Percentiles rank a stretch among this genome's conserved stretches.
Conservation (phyloP, 2,113 vertebrate genomes). For the Aviceda subcristata region DNA sequence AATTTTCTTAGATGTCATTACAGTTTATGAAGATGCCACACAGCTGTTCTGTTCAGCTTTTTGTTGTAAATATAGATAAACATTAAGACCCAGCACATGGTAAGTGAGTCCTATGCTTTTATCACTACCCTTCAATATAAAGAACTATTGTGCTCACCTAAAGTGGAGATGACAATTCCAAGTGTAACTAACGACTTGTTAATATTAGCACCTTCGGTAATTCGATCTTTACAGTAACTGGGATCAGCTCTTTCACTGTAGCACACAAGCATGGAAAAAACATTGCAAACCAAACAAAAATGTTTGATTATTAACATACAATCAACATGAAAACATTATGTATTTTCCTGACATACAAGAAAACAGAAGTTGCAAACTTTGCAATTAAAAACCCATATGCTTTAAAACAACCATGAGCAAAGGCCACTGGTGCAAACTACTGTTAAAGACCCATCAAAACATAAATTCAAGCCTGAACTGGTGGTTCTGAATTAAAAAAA, state of each 20-base stretch:
- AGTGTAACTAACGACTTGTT: constrained; percentile 97
- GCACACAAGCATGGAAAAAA: background rate
- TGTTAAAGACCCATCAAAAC: background rate
- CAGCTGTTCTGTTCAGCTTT: background rate
- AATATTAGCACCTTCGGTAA: constrained; percentile 96
- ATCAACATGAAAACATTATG: background rate
- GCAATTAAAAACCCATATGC: background rate
- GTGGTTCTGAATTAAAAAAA: background rate
- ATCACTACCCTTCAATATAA: background rate
- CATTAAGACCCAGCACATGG: background rate
- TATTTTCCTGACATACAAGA: background rate
- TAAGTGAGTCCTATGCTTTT: background rate
- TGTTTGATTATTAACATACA: background rate
- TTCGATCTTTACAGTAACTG: constrained; percentile 91
- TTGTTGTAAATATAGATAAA: background rate
- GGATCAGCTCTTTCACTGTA: constrained; percentile 92
- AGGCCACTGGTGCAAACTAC: background rate
- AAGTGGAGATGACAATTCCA: constrained; percentile 95
- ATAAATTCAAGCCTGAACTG: background rate
- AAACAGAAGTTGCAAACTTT: background rate
- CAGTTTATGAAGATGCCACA: background rate
- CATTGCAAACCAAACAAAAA: background rate
- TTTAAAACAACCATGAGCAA: background rate
- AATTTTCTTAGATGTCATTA: background rate
- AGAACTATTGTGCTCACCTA: constrained; percentile 78